Conservation (phyloP, 2,113 vertebrate species). For the Chlamydotis undulata region DNA sequence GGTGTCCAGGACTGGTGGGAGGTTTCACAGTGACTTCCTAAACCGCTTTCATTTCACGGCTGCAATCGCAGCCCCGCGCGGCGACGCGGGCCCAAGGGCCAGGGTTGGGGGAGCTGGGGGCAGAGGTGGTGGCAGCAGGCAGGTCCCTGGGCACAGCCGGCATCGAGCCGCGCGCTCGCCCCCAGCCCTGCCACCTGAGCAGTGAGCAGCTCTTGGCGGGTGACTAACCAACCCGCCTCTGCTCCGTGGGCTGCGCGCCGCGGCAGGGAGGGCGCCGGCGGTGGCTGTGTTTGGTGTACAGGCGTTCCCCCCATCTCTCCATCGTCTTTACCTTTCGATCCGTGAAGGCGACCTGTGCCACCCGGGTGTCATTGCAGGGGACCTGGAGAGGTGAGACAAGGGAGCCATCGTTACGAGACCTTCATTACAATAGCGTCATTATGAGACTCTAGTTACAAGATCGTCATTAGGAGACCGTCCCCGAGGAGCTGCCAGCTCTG, state of each 20-base stretch:
- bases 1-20: background rate
- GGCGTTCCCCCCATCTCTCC: accelerated
- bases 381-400: background rate
- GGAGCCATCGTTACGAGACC: accelerated
- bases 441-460: background rate
- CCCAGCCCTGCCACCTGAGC: accelerated
- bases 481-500: accelerated
- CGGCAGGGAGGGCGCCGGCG: background rate
- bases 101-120: background rate
- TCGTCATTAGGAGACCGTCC: background rate
- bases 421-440: background rate
- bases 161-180: accelerated
- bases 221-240: background rate
- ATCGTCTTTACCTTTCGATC: background rate
- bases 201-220: background rate
- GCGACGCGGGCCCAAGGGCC: accelerated
- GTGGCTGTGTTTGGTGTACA: accelerated
- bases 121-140: background rate
- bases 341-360: slow-evolving; percentile 19
- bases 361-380: slow-evolving; percentile 59
- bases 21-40: background rate
- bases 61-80: accelerated
- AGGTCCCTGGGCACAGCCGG: background rate
- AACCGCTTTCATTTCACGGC: accelerated
- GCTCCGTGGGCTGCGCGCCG: background rate